Evolutionary conservation across 2,113 vertebrate species (phyloP).

Genomic region (Ceyx melanurus): DNA sequence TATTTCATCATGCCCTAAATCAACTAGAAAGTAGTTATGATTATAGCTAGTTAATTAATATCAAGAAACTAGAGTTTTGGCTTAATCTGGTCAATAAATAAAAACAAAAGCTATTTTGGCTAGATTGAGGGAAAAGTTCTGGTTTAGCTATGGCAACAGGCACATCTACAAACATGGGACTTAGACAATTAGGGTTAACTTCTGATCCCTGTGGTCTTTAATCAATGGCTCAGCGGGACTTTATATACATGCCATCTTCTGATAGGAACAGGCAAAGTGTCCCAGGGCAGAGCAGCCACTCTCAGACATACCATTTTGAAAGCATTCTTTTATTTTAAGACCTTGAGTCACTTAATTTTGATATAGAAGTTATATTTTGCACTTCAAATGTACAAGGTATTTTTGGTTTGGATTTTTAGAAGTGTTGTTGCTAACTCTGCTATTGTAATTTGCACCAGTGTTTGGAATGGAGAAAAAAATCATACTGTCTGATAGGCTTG

Average conservation of each 20-base stretch:
- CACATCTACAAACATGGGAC: background rate
- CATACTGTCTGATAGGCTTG: background rate
- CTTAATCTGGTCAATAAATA: background rate
- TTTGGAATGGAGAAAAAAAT: background rate
- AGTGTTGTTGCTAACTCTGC: background rate
- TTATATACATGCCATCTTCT: background rate
- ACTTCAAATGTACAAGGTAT: background rate
- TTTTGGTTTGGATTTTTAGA: background rate
- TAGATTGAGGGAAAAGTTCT: background rate
- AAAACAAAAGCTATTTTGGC: background rate
- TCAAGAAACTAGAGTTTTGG: background rate
- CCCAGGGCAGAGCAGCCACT: background rate
- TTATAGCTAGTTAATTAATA: background rate
- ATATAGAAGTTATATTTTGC: background rate
- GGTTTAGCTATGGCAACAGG: background rate
- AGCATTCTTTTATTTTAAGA: background rate
- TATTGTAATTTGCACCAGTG: background rate
- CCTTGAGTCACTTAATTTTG: background rate
- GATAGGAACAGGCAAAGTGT: background rate
- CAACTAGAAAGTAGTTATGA: background rate
- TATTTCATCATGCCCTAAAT: background rate
- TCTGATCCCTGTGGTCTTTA: background rate
- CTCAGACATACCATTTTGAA: background rate
- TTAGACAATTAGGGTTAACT: background rate
- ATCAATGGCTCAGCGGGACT: background rate